A percentile compares a stretch with the other conserved stretches of the same genome.
Evolutionary conservation across 1,140 invertebrate genomes (phyloP).

Genomic region (Diorhabda elongata): DNA sequence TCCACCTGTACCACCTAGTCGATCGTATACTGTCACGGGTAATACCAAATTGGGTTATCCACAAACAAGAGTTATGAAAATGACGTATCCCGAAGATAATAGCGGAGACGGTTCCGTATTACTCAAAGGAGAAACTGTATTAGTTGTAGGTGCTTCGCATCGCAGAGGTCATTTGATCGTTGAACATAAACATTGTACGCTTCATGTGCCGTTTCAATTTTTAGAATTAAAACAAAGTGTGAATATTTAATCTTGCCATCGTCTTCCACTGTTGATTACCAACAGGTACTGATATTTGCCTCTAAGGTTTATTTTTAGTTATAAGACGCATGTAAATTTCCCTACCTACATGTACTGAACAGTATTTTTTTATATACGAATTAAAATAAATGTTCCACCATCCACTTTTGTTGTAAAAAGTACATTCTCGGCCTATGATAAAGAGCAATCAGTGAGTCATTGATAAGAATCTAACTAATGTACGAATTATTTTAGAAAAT

Average conservation of each 20-base stretch:
- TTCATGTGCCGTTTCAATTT: slow-evolving; percentile 85
- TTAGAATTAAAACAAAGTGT: slow-evolving; percentile 66
- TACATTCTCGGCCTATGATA: no score
- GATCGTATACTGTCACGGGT: slow-evolving; percentile 84
- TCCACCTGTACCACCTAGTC: slow-evolving; percentile 82
- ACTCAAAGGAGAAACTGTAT: slow-evolving; percentile 75
- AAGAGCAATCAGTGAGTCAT: no score
- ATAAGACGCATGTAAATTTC: no score
- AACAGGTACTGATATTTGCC: no score
- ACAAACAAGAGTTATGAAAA: slow-evolving; percentile 85
- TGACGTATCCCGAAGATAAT: slow-evolving; percentile 69
- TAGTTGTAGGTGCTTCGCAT: slow-evolving; percentile 76
- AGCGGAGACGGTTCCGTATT: slow-evolving; percentile 54
- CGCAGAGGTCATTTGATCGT: slow-evolving; percentile 77
- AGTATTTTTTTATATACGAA: no score
- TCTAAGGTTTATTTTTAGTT: no score
- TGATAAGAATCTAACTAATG: no score
- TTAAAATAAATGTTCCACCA: no score
- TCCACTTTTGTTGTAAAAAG: no score
- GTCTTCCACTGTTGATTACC: not conserved
- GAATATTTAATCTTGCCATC: slow-evolving; percentile 37
- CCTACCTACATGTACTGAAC: no score
- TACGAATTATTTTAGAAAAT: no score
- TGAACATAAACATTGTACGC: slow-evolving; percentile 72
- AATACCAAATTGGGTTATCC: slow-evolving; percentile 92